These are phyloP conservation scores for Luehdorfia chinensis DNA, from an alignment of 1,140 invertebrate species.

Conservation along the genomic window DNA sequence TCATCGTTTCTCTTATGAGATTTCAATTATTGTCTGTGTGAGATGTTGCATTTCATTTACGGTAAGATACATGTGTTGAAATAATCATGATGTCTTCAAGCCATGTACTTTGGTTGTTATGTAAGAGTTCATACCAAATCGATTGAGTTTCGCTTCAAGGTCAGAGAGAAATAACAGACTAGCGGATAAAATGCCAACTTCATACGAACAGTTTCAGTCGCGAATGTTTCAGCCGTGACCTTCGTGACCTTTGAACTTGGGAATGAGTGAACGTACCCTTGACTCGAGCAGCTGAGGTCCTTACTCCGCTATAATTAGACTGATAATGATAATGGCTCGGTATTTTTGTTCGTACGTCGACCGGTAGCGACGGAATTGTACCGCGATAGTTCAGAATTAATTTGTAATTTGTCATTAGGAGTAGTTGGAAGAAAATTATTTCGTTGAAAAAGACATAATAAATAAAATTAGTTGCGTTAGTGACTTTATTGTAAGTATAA, in stretches of 20 bases:
- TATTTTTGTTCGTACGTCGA: conserved; percentile 32
- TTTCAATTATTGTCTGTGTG: too few species aligned
- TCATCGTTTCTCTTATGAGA: too few species aligned
- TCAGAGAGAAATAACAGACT: conserved; percentile 20
- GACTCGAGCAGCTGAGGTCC: conserved; percentile 53
- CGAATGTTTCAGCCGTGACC: conserved; percentile 48
- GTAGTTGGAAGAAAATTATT: too few species aligned
- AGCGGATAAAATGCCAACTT: conserved; percentile 25
- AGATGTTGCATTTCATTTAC: too few species aligned
- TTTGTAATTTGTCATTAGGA: not conserved
- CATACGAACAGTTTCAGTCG: conserved; percentile 21
- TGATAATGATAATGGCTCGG: conserved; percentile 43
- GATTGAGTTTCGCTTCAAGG: conserved; percentile 39
- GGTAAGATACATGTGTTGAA: too few species aligned
- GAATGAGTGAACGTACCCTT: conserved; percentile 64
- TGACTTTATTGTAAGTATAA: too few species aligned
- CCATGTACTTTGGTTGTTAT: too few species aligned
- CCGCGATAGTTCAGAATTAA: conserved; percentile 9
- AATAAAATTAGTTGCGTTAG: too few species aligned
- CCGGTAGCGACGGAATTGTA: conserved; percentile 8
- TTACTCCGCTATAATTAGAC: conserved; percentile 60
- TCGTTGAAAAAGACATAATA: too few species aligned
- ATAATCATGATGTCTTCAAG: too few species aligned
- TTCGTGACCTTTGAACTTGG: conserved; percentile 66
- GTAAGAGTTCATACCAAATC: too few species aligned